These are phyloP conservation scores for Chrysocyon brachyurus DNA, from an alignment of 2,797 vertebrate species.

Conservation along the genomic window DNA sequence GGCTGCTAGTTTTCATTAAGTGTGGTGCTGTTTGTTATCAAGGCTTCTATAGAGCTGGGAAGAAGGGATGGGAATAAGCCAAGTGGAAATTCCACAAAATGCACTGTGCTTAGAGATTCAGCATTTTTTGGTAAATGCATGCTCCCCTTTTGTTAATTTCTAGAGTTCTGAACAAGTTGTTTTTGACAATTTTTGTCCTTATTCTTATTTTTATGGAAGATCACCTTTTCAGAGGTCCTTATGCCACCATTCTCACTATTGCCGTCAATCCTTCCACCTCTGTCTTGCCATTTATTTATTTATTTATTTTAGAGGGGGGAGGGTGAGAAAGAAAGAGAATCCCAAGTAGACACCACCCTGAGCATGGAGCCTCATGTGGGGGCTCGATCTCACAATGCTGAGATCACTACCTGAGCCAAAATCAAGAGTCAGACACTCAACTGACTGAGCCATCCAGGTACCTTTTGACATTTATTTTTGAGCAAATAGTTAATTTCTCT, in stretches of 20 bases:
- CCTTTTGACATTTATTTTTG: background rate
- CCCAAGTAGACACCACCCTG: background rate
- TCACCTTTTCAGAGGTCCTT: background rate
- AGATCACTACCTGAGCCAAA: background rate
- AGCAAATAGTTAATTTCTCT: slow-evolving; percentile 9
- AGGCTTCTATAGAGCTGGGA: background rate
- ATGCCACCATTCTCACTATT: fast-evolving
- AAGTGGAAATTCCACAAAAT: background rate
- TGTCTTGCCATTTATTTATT: background rate
- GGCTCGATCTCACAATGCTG: background rate
- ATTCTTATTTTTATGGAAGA: background rate
- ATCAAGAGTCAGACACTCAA: background rate
- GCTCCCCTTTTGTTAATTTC: background rate
- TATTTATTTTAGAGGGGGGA: background rate
- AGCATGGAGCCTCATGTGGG: background rate
- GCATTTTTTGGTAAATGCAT: background rate
- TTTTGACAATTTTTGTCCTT: background rate
- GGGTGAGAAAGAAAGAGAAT: background rate
- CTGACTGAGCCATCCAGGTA: background rate
- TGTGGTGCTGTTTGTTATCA: background rate
- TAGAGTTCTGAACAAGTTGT: background rate
- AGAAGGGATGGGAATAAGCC: background rate
- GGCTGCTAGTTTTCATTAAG: background rate
- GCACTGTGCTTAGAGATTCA: background rate
- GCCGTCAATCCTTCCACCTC: background rate